phyloP scores from a whole-genome alignment of 1,140 invertebrate genomes.

The Charaxes varanes region DNA sequence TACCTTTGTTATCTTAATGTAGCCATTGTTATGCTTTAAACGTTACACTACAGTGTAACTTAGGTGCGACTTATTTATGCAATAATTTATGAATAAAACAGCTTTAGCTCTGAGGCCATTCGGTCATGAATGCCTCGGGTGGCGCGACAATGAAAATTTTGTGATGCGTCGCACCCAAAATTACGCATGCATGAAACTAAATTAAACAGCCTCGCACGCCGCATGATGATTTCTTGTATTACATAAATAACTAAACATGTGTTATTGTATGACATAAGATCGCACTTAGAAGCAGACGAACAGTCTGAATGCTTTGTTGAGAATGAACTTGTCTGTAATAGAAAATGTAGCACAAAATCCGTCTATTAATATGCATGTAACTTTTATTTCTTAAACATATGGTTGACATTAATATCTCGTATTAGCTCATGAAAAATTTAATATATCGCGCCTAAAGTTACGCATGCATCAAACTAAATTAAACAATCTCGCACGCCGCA shows the following conservation, averaged over 20 bases:
- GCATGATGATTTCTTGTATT: conserved; percentile 27
- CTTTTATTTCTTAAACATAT: too few relatives aligned
- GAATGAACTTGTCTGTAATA: too few relatives aligned
- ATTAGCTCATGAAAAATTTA: too few relatives aligned
- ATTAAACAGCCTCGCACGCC: conserved; percentile 30
- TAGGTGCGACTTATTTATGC: conserved; percentile 10
- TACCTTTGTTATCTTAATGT: conserved; percentile 7
- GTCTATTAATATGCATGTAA: too few relatives aligned
- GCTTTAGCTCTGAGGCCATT: conserved; percentile 5
- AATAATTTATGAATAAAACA: conserved; percentile 11
- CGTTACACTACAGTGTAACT: conserved; percentile 5
- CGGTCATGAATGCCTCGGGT: conserved; percentile 4
- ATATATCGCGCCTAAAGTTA: too few relatives aligned
- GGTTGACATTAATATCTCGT: too few relatives aligned
- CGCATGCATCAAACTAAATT: too few relatives aligned
- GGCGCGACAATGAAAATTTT: conserved; percentile 15
- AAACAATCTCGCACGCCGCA: conserved; percentile 22
- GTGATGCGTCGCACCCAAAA: too few relatives aligned
- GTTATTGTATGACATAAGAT: too few relatives aligned
- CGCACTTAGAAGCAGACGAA: too few relatives aligned
- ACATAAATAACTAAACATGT: conserved; percentile 18
- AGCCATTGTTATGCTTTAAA: conserved; percentile 8
- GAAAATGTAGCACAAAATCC: too few relatives aligned
- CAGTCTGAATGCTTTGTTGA: too few relatives aligned
- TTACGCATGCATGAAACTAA: conserved; percentile 29